Conservation (phyloP, 2,113 vertebrate species). For the Harpagus bidentatus region DNA sequence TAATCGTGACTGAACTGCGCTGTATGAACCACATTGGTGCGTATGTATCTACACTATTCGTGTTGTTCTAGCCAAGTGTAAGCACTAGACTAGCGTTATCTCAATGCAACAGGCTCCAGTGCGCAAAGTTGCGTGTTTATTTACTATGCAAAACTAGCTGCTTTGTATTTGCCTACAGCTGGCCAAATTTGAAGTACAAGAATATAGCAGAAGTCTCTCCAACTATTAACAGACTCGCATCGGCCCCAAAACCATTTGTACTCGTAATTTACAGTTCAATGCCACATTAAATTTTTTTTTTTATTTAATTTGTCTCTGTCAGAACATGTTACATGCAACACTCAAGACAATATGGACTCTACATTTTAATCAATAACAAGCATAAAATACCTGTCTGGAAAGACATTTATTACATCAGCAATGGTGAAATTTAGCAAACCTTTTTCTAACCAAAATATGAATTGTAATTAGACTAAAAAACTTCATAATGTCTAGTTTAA, state of each 20-base stretch:
- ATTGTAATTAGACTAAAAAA: not conserved
- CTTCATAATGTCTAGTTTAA: not conserved
- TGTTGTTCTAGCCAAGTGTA: not conserved
- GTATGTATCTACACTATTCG: not conserved
- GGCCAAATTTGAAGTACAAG: not conserved
- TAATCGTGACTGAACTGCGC: not conserved
- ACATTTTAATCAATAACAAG: not conserved
- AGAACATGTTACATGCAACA: not conserved
- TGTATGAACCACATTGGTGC: not conserved
- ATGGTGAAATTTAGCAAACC: not conserved
- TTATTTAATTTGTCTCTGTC: not conserved
- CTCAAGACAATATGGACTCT: not conserved
- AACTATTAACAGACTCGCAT: not conserved
- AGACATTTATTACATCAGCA: not conserved
- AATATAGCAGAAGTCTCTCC: not conserved
- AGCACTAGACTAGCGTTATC: slow-evolving; percentile 19
- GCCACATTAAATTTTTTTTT: not conserved
- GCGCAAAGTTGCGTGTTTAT: not conserved
- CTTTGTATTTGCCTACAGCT: not conserved
- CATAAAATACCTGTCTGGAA: not conserved
- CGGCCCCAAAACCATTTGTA: not conserved
- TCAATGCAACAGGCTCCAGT: not conserved
- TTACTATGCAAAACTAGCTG: not conserved
- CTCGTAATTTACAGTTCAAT: not conserved
- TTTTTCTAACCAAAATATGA: not conserved